These are phyloP conservation scores for Accipiter virgatus DNA, from an alignment of 2,113 vertebrate genomes.

Conservation along the genomic window DNA sequence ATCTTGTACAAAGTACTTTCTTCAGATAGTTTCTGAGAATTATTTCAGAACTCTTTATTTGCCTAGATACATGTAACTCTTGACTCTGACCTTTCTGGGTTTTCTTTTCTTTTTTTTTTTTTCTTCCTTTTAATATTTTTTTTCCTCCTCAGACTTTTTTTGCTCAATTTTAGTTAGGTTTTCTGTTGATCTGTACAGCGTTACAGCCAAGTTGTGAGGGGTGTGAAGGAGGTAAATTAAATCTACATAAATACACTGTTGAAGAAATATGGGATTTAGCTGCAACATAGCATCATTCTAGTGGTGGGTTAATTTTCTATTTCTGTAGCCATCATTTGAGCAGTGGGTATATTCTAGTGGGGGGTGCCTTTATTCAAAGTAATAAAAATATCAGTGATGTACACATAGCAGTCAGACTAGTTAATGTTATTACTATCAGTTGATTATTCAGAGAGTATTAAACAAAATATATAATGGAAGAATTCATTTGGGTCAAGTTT, in stretches of 20 bases:
- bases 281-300: not conserved
- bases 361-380: not conserved
- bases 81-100: not conserved
- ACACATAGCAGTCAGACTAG: not conserved
- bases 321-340: not conserved
- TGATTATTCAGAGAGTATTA: not conserved
- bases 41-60: not conserved
- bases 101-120: not conserved
- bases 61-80: not conserved
- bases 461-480: not conserved
- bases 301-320: not conserved
- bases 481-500: not conserved
- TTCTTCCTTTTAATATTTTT: not conserved
- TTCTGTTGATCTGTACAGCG: not conserved
- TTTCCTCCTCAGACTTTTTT: not conserved
- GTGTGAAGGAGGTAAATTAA: not conserved
- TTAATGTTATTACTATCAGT: not conserved
- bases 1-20: not conserved
- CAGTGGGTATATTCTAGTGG: not conserved
- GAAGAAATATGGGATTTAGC: not conserved
- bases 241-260: not conserved
- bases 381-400: not conserved
- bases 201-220: not conserved
- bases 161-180: not conserved
- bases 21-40: not conserved